phyloP scores from a whole-genome alignment of 35 echinoderm and acorn worm species.

The Apostichopus parvimensis region DNA sequence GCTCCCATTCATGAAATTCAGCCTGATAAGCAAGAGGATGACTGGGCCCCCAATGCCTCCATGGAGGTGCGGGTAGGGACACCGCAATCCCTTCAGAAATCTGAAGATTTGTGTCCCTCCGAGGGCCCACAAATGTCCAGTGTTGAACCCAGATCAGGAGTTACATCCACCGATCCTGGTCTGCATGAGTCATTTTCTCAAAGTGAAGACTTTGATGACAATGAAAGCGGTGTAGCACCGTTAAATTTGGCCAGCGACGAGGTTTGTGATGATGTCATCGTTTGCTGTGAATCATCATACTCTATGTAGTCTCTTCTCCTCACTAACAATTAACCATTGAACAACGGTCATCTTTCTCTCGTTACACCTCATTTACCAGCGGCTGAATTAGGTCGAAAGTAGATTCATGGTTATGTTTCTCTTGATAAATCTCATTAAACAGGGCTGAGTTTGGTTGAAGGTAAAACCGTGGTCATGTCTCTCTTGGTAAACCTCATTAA shows the following conservation, averaged over 20 bases:
- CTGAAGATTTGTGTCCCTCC: slow-evolving; percentile 10
- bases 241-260: slow-evolving; percentile 24
- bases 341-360: too few species aligned
- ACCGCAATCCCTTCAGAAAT: slow-evolving; percentile 2
- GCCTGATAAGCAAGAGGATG: neutral
- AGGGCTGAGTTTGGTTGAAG: too few species aligned
- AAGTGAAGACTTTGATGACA: slow-evolving; percentile 30
- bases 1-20: neutral
- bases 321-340: too few species aligned
- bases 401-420: too few species aligned
- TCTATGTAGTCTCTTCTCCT: neutral
- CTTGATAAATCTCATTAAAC: too few species aligned
- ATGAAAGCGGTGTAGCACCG: slow-evolving; percentile 1
- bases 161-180: neutral
- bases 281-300: neutral
- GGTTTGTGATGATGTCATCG: neutral
- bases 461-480: too few species aligned
- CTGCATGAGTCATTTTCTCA: slow-evolving; percentile 18
- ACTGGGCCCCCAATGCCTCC: slow-evolving; percentile 19
- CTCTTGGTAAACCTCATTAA: too few species aligned
- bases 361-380: too few species aligned
- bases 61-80: slow-evolving; percentile 13
- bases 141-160: neutral
- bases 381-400: too few species aligned
- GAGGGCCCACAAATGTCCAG: neutral